Evolutionary conservation across 2,888 invertebrate species (phyloP), one percentile per base, ranked within the genome.

Genomic region (Platypus cylindrus): DNA sequence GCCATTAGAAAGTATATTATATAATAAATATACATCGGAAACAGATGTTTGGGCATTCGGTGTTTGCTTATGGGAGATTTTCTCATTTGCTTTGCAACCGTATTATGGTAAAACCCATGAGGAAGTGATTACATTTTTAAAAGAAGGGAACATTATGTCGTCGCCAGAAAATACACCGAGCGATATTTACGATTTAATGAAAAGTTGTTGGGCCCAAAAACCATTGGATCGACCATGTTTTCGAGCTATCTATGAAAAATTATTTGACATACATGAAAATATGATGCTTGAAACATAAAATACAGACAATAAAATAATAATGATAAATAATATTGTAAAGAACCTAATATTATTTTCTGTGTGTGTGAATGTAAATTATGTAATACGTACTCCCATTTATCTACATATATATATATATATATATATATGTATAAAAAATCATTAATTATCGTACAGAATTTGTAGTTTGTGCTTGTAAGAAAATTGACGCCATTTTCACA

Each of bases 41-140:
- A 90, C 93, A 8, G 95, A 95, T 64, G 89, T 95, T 1, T 95
- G 94, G 94, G 93, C 94, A 9, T 95, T 84, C 65, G 95, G 93
- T 32, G 89, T 95, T 12, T 86, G 90, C 54, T 67, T 94, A 26
- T 95, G 94, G 94, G 95, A 95, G 65, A 87, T 94, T 55, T 94
- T 93, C 62, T 86, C 91, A 29, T 94, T 89, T 64, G 93, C 93
- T 15, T 67, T 93, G 41, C 94, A 95, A 62, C 95, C 95, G 5
- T 95, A 95, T 57, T 93, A 89, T 60, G 94, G 93, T 3, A 84
- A 93, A 82, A 91, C 91, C 8, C 94, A 95, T 56, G 93, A 93
- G 60, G 93, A 95, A 66, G 94, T 95, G 18, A 87, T 93, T 9
- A 83, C 84, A 55, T 93, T 83, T 64, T 75, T 94, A 35, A 91